These are phyloP conservation scores for Mechanitis messenoides DNA, from an alignment of 2,888 invertebrate genomes.

Conservation along the genomic window DNA sequence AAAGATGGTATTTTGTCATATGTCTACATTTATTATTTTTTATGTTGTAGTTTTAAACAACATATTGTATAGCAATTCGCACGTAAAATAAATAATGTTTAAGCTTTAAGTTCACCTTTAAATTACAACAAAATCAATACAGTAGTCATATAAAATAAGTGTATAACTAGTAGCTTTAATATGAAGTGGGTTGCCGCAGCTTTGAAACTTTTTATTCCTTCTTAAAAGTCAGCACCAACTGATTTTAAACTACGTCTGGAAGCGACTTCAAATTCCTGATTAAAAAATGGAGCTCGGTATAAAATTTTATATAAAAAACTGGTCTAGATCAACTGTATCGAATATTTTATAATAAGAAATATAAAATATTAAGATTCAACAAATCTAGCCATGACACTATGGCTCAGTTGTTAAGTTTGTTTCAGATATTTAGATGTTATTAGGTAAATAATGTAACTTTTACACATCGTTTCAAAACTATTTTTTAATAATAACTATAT, in stretches of 20 bases:
- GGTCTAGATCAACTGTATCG: neutral
- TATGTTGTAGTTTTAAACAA: no score
- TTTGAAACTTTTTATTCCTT: conserved; percentile 5
- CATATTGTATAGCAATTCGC: neutral
- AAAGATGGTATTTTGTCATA: no score
- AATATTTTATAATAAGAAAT: neutral
- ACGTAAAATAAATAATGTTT: neutral
- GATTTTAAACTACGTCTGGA: conserved; percentile 3
- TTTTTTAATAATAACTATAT: neutral
- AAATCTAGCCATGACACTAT: neutral
- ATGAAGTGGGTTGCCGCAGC: conserved; percentile 3
- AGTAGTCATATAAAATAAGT: neutral
- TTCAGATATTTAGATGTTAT: no score
- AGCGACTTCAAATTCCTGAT: conserved; percentile 3
- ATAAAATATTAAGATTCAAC: neutral
- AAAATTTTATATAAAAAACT: neutral
- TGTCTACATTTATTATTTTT: no score
- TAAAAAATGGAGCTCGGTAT: neutral
- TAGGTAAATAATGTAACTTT: no score
- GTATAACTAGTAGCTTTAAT: conserved; percentile 3
- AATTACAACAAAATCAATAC: conserved; percentile 1
- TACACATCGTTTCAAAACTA: no score
- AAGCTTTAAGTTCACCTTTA: no score
- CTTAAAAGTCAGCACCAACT: conserved; percentile 7
- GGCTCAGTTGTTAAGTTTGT: neutral